These are phyloP conservation scores for Forbesichthys agassizii DNA, from an alignment of 2,113 vertebrate species.

Conservation along the genomic window DNA sequence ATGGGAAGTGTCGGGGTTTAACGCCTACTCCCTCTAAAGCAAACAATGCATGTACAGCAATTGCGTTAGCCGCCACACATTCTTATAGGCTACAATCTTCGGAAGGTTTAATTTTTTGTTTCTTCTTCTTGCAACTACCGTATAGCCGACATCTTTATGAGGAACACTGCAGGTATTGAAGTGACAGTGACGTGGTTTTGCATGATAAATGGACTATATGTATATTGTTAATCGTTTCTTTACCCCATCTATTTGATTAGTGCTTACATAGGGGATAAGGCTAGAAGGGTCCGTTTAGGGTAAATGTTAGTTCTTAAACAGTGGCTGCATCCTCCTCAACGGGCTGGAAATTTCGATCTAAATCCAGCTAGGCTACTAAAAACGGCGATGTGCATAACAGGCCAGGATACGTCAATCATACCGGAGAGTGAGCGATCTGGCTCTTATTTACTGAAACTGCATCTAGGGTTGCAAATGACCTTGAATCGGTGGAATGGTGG, in stretches of 20 bases:
- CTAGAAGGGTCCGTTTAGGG: conserved; percentile 36
- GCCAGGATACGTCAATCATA: conserved; percentile 63
- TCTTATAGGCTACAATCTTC: conserved; percentile 8
- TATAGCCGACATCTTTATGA: conserved; percentile 30
- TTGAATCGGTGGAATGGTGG: conserved; percentile 49
- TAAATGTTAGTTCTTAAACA: conserved; percentile 26
- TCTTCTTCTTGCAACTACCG: background rate
- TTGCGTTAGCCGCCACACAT: conserved; percentile 37
- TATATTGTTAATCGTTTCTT: too few relatives aligned
- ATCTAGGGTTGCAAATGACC: conserved; percentile 54
- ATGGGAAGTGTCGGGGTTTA: conserved; percentile 40
- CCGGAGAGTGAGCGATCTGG: conserved; percentile 47
- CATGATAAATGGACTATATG: conserved; percentile 50
- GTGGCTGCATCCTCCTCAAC: conserved; percentile 28
- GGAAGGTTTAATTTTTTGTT: conserved; percentile 47
- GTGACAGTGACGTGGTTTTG: conserved; percentile 33
- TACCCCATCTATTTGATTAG: too few relatives aligned
- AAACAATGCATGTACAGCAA: conserved; percentile 31
- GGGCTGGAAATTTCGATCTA: conserved; percentile 27
- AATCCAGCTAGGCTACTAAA: conserved; percentile 28
- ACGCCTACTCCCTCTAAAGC: conserved; percentile 27
- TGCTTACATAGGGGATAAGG: background rate
- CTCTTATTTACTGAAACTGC: conserved; percentile 49
- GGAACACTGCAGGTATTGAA: conserved; percentile 44
- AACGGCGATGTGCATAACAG: conserved; percentile 34